Base-by-base conservation (phyloP, 2,888 invertebrate species). In the Agonopterix subpropinquella region DNA sequence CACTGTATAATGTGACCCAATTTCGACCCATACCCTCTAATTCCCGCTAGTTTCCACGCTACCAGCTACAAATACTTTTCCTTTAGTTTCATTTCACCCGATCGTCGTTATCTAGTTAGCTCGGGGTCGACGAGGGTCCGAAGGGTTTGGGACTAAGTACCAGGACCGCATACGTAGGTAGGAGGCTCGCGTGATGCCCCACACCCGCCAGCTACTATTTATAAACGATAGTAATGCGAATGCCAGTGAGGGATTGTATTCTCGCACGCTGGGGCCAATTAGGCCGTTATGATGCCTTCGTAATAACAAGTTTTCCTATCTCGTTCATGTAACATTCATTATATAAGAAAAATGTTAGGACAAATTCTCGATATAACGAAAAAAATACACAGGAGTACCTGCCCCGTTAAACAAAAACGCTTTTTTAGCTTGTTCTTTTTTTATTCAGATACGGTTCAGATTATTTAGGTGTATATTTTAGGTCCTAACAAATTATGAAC, bases 101-200 rank as follows among this genome's bases (percentile, higher is more conserved):
- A 80, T 84, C 81, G 83, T 74, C 75, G 82, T 86, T 88, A 87
- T 87, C 86, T 85, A 81, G 86, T 86, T 87, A 86, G 85, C 72
- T 72, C 67, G 28, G 80, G 82, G 80, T 77, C 81, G 84, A 86
- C 86, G 79, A 85, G 85, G 87, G 87, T 86, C 76, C 80, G 78
- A 79, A 79, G 80, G 82, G 79, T 75, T 75, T 67, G 74, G 66
- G 70, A 61, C 71, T 72, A 75, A 75, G 77, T 74, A 79, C 71
- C 73, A 73, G 77, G 72, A 70, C 71, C 66, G 65, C 77, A 73
- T 71, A 71, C 67, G 72, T 71, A 67, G 76, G 77, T 68, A 73
- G 76, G 47, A 64, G 68, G 65, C 59, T 68, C 65, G 73, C 73
- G 75, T 76, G 73, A 71, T 71, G 65, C 65, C 62, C 67, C 52